Base-by-base conservation (phyloP, 2,888 invertebrate genomes). In the Tetranychus truncatus region DNA sequence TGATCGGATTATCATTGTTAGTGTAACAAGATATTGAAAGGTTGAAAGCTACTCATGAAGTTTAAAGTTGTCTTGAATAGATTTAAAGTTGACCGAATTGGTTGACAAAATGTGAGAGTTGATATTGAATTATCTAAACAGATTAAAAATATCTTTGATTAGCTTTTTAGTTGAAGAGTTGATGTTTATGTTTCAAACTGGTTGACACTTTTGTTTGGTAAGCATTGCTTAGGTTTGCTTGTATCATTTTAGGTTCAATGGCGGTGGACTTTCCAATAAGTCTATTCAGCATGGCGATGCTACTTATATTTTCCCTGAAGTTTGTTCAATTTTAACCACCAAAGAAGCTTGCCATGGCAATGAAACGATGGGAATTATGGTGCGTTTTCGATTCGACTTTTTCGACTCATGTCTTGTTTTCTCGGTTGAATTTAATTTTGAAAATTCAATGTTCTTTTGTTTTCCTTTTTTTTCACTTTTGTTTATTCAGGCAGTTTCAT, bases 271-370 rank as follows among this genome's bases (percentile, higher is more conserved):
- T 3, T 77, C 77, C 46, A 79, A 79, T 69, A 76, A 77, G 45
- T 76, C 78, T 8, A 79, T 79, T 44, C 76, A 79, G 20, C 79
- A 79, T 72, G 79, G 79, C 1, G 79, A 78, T 46, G 79, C 79
- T n/a, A 77, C 76, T 18, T 79, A 79, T 74, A 74, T 79, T 15
- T 79, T 79, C 55, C 79, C 79, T n/a, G 77, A 79, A 72, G 79
- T 79, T 44, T 79, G 79, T 75, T 79, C 78, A 72, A 79, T 79
- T 71, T 72, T 79, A 20, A 76, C 76, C 3, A 75, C 77, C 45
- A 69, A 75, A 45, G n/a, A 74, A 8, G 75, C 76, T 34, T 79
- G 79, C 69, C 77, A 76, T 74, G 79, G 79, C 3, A 79, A 79
- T 74, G 79, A 79, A 75, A 79, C 79, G 34, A 72, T 79, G 9